Evolutionary conservation across 1,140 invertebrate species (phyloP), one percentile per base, ranked within the genome.

Genomic region (Limonius californicus): DNA sequence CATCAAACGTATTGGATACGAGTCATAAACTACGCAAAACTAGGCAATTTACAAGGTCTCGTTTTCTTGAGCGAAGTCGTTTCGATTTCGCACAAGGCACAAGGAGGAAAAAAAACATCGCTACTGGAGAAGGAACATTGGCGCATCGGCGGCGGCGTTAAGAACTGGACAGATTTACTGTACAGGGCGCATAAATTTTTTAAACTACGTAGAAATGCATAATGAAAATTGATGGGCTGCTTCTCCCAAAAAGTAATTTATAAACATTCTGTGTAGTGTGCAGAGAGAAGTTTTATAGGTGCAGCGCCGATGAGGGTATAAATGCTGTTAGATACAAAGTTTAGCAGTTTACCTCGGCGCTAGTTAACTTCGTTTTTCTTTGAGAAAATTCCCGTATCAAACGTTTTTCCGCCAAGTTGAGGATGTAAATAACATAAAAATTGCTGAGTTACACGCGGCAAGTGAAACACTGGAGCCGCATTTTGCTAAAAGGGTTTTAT

Each of bases 1-100:
- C 20, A 50, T 50, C 45, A 50, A 50, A 50, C 45, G 16, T 50
- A 50, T 50, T 50, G 20, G 45, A 50, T 50, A 50, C 45, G 45
- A 50, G 45, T 50, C 45, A 50, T 50, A 19, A 50, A 50, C 16
- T 50, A 50, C 35, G 8, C n/a, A 39, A 39, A 39, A 39, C 35
- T 39, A 39, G 35, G 35, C 35, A 39, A 39, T 39, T 39, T 12
- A 39, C 35, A 39, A 39, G 35, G n/a, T 12, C 35, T 39, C 35
- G 35, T 39, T 39, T 39, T 39, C n/a, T 39, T 39, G 7, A 12
- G 8, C n/a, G 35, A 39, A 2, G 35, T 2, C 35, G n/a, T 39
- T 39, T 39, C 35, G 35, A 39, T 39, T 39, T 39, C 35, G 2
- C 35, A 27, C 23, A 27, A n/a, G n/a, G n/a, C n/a, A n/a, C n/a